Conservation (phyloP, 2,888 invertebrate genomes). For the Dimorphilus gyrociliatus region DNA sequence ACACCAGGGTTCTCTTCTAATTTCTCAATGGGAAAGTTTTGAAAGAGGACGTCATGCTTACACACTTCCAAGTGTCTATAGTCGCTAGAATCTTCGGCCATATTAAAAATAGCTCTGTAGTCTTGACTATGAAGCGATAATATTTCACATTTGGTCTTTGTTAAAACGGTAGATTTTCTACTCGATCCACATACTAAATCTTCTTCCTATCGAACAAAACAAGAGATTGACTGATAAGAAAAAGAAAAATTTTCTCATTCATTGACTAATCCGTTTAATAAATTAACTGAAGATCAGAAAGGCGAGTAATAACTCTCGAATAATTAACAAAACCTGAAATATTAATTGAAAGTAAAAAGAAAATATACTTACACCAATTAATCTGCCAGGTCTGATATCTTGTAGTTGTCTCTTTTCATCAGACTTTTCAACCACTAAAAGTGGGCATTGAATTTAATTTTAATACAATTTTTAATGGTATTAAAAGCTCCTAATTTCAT, state of each 20-base stretch:
- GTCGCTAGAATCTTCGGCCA: constrained; percentile 20
- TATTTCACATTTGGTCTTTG: constrained; percentile 21
- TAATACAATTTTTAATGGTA: neutral
- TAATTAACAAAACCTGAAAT: neutral
- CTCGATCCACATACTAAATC: constrained; percentile 23
- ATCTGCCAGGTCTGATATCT: constrained; percentile 22
- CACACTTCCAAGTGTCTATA: constrained; percentile 24
- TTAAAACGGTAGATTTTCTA: constrained; percentile 21
- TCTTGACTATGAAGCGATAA: constrained; percentile 27
- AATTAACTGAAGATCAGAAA: too few relatives aligned
- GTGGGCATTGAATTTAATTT: constrained; percentile 6
- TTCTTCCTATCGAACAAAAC: constrained; percentile 15
- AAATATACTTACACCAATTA: constrained; percentile 20
- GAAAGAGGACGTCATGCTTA: constrained; percentile 23
- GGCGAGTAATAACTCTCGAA: too few relatives aligned
- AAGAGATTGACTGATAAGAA: neutral
- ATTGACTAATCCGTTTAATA: neutral
- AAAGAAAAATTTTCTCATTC: neutral
- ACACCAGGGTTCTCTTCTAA: constrained; percentile 23
- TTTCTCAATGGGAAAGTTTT: constrained; percentile 23
- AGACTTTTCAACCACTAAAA: constrained; percentile 15
- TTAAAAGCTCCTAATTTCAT: too few relatives aligned
- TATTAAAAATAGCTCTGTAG: constrained; percentile 24
- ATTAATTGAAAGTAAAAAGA: neutral
- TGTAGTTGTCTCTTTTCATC: constrained; percentile 17